phyloP scores from a whole-genome alignment of 2,797 vertebrate species.

The Menidia menidia region DNA sequence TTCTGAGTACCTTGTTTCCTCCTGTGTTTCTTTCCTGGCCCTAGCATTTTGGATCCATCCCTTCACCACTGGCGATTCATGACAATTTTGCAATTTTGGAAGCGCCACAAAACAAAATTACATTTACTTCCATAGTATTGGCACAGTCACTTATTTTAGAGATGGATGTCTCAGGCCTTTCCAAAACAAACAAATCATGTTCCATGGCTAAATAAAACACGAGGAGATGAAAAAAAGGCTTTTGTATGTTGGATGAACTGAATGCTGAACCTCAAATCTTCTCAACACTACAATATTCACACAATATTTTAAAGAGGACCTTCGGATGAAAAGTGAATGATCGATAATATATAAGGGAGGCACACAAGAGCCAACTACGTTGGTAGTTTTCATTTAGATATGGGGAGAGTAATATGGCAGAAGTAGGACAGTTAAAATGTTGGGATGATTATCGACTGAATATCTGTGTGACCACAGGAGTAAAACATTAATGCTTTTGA shows the following conservation, averaged over 20 bases:
- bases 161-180: not conserved
- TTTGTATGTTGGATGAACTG: not conserved
- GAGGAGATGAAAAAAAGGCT: not conserved
- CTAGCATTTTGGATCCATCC: too few species aligned
- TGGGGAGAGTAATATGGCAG: not conserved
- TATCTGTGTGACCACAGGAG: not conserved
- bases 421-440: not conserved
- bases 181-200: not conserved
- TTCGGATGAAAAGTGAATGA: not conserved
- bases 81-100: slow-evolving; percentile 1
- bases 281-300: not conserved
- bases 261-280: not conserved
- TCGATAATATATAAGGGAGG: not conserved
- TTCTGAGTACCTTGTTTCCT: too few species aligned
- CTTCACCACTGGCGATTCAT: too few species aligned
- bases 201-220: slow-evolving; percentile 2
- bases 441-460: not conserved
- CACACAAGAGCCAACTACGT: not conserved
- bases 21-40: too few species aligned
- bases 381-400: not conserved
- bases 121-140: slow-evolving; percentile 1
- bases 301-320: not conserved
- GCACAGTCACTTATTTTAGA: not conserved
- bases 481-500: not conserved
- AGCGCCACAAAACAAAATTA: not conserved